phyloP scores from a whole-genome alignment of 2,797 vertebrate genomes.

The Apodemus agrarius region DNA sequence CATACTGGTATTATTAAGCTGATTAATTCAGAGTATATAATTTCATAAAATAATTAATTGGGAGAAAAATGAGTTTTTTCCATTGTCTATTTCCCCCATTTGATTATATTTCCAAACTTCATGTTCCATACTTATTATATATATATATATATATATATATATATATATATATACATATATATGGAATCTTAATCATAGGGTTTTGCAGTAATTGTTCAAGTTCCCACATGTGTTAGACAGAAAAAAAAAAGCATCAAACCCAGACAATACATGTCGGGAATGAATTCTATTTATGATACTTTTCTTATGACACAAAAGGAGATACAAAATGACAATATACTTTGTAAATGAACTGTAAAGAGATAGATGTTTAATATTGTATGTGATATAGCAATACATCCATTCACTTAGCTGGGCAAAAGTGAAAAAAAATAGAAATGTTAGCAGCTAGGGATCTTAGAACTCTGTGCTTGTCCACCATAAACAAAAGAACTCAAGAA shows the following conservation, averaged over 20 bases:
- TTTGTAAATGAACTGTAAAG: not conserved
- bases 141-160: not conserved
- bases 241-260: not conserved
- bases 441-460: not conserved
- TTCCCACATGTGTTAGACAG: not conserved
- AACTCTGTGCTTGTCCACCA: not conserved
- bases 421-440: not conserved
- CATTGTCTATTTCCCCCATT: accelerated
- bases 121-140: not conserved
- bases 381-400: not conserved
- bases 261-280: not conserved
- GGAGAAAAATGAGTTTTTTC: not conserved
- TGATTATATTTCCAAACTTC: not conserved
- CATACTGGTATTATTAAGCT: not conserved
- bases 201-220: not conserved
- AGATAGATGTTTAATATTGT: not conserved
- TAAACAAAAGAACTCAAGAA: too few relatives aligned
- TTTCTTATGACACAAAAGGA: not conserved
- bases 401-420: not conserved
- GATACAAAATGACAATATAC: not conserved
- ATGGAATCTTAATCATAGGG: not conserved
- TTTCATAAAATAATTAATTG: not conserved
- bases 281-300: not conserved
- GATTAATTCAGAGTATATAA: not conserved
- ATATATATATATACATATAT: not conserved